A percentile compares a stretch with the other conserved stretches of the same genome.
Conservation (phyloP, 1,140 invertebrate genomes). For the Drosophila paulistorum region DNA sequence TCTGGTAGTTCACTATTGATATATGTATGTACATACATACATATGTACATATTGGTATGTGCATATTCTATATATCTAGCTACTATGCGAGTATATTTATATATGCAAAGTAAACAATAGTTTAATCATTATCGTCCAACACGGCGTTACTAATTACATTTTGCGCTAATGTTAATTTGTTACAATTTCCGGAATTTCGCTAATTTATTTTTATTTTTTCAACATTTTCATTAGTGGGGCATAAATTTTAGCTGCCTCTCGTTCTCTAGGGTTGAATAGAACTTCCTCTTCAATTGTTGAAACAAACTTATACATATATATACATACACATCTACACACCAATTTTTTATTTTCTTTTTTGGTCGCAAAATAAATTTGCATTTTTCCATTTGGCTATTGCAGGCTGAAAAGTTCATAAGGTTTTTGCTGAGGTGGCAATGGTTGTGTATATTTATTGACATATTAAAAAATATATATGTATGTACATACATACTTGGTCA, state of each 20-base stretch:
- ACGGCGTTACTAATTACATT: constrained; percentile 76
- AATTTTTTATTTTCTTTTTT: neutral
- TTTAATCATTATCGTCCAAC: constrained; percentile 40
- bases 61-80: neutral
- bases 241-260: constrained; percentile 61
- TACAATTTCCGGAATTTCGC: constrained; percentile 81
- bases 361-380: constrained; percentile 23
- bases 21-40: neutral
- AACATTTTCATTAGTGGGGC: constrained; percentile 70
- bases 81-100: neutral
- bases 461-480: too few relatives aligned
- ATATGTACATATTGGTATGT: neutral
- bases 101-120: constrained; percentile 28
- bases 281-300: constrained; percentile 66
- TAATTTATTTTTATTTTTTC: constrained; percentile 81
- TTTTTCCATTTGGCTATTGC: constrained; percentile 26
- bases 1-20: neutral
- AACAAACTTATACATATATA: neutral
- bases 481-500: too few relatives aligned
- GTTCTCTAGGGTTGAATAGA: constrained; percentile 38
- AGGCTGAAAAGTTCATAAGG: constrained; percentile 8
- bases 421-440: neutral
- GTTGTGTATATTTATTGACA: too few relatives aligned
- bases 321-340: neutral
- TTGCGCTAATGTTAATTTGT: constrained; percentile 78